A percentile compares a stretch with the other conserved stretches of the same genome.
phyloP scores from a whole-genome alignment of 2,797 vertebrate species.

The Erithacus rubecula region DNA sequence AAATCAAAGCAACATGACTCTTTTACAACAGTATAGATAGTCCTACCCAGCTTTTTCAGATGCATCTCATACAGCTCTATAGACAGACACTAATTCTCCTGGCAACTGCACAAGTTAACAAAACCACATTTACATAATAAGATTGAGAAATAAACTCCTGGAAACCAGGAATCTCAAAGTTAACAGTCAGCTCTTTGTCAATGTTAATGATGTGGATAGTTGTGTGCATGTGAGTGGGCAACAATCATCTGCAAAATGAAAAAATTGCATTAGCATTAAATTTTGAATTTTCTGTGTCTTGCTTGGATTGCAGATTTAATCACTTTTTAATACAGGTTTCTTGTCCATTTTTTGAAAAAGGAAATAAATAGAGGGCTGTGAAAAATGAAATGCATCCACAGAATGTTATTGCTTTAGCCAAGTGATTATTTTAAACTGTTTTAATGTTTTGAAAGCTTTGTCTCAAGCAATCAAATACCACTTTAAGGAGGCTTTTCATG shows the following conservation, averaged over 20 bases:
- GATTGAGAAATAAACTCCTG: constrained; percentile 37
- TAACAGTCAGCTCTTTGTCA: constrained; percentile 25
- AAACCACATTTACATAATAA: constrained; percentile 21
- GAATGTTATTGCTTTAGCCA: neutral
- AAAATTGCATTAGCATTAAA: neutral
- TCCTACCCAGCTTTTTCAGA: neutral
- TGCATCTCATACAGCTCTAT: neutral
- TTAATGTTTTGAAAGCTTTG: constrained; percentile 36
- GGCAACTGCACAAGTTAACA: neutral
- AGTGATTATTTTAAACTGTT: constrained; percentile 12
- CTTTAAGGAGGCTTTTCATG: neutral
- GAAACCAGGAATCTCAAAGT: constrained; percentile 19
- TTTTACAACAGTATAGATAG: neutral
- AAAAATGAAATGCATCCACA: neutral
- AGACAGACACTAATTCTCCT: neutral
- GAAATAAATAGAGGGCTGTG: neutral
- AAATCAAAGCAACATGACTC: constrained; percentile 26
- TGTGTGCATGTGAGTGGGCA: neutral
- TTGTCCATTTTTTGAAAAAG: constrained; percentile 10
- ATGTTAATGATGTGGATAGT: neutral
- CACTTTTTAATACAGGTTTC: neutral
- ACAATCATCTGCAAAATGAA: constrained; percentile 15
- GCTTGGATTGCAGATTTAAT: constrained; percentile 28
- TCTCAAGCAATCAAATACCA: constrained; percentile 18
- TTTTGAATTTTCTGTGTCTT: constrained; percentile 17